These are phyloP conservation scores for Gryon sp. DNA, from an alignment of 1,140 invertebrate genomes.

Conservation along the genomic window DNA sequence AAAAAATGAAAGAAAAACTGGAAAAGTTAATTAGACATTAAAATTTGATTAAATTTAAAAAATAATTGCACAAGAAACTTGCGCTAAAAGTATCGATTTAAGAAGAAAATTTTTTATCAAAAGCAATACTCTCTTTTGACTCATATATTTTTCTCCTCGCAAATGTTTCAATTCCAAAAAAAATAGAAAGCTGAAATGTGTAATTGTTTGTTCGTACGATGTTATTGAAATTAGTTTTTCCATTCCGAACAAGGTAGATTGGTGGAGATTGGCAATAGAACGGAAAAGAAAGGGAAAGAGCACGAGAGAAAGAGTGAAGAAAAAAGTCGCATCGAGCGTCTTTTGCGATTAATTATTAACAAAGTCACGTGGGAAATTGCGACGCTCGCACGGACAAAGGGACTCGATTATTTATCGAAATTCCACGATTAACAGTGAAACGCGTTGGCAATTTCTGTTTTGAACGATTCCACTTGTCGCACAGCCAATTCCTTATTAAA, in stretches of 20 bases:
- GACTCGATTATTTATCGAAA: conserved; percentile 33
- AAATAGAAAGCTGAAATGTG: conserved; percentile 4
- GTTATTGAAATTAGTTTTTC: conserved; percentile 5
- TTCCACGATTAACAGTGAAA: conserved; percentile 25
- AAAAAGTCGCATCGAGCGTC: conserved; percentile 6
- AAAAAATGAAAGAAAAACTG: too few relatives aligned
- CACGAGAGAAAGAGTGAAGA: neutral
- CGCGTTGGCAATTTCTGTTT: neutral
- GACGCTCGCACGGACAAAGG: conserved; percentile 8
- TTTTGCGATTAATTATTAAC: conserved; percentile 17
- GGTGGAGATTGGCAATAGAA: too few relatives aligned
- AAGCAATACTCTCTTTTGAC: too few relatives aligned
- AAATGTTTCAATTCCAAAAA: too few relatives aligned
- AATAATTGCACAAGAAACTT: too few relatives aligned
- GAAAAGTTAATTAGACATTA: too few relatives aligned
- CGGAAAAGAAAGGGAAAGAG: neutral
- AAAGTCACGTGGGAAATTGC: conserved; percentile 15
- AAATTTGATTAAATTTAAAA: too few relatives aligned
- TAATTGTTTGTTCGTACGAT: conserved; percentile 3
- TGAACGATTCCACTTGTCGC: conserved; percentile 18
- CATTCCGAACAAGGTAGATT: too few relatives aligned
- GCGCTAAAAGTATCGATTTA: too few relatives aligned
- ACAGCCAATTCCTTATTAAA: conserved; percentile 27
- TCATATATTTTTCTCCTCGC: too few relatives aligned
- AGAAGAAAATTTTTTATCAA: too few relatives aligned